Evolutionary conservation across 2,113 vertebrate species (phyloP).

Genomic region (Cyrtonyx montezumae): DNA sequence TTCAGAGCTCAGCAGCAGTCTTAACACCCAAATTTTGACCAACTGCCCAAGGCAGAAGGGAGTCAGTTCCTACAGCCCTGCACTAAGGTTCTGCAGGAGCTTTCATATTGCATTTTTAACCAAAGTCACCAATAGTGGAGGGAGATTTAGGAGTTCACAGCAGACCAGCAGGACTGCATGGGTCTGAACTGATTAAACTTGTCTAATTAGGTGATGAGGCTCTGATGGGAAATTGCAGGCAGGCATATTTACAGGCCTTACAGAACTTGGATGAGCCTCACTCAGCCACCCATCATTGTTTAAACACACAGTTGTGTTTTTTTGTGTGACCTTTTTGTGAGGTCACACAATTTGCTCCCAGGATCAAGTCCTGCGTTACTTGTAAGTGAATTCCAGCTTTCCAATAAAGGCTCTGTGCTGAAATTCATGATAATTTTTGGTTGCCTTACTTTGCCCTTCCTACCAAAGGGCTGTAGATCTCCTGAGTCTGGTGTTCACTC

Average conservation of each 20-base stretch:
- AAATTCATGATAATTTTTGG: neutral
- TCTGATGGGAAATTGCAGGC: neutral
- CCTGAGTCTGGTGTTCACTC: neutral
- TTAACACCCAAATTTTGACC: too few relatives aligned
- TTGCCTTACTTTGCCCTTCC: neutral
- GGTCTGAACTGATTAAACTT: neutral
- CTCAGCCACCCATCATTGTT: neutral
- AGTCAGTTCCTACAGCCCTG: neutral
- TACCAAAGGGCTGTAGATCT: neutral
- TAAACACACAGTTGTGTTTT: neutral
- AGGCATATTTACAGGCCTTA: neutral
- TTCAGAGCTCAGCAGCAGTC: neutral
- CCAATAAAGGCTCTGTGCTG: neutral
- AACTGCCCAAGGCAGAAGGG: neutral
- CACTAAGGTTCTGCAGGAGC: neutral
- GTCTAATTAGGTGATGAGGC: neutral
- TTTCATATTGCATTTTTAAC: neutral
- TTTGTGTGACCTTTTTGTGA: neutral
- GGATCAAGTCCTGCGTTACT: neutral
- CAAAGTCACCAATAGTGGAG: neutral
- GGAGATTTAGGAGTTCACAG: neutral
- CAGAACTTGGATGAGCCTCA: neutral
- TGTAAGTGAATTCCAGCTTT: rapidly evolving
- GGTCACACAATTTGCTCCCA: neutral
- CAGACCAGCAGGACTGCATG: neutral